Conservation (phyloP, 1,140 invertebrate species). For the Forficula auricularia region DNA sequence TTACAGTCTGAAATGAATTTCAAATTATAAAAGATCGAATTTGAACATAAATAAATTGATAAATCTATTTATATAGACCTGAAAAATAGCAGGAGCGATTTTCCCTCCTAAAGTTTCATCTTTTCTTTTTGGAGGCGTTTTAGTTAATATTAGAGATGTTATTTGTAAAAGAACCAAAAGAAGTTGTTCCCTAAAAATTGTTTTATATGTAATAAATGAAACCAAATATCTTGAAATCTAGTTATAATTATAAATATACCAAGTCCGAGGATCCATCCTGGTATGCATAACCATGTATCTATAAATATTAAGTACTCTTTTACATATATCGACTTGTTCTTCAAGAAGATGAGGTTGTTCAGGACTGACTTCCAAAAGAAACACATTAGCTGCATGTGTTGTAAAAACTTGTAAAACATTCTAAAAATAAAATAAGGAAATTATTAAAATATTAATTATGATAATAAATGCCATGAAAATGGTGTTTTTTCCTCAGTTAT, state of each 20-base stretch:
- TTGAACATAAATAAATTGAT: slow-evolving; percentile 1
- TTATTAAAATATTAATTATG: neutral
- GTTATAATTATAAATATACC: slow-evolving; percentile 34
- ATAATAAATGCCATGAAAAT: no score
- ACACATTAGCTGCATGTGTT: slow-evolving; percentile 88
- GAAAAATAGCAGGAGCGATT: slow-evolving; percentile 75
- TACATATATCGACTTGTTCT: slow-evolving; percentile 91
- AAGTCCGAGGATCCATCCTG: slow-evolving; percentile 76
- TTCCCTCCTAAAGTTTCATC: slow-evolving; percentile 61
- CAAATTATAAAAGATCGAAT: slow-evolving; percentile 6
- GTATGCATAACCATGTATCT: slow-evolving; percentile 94
- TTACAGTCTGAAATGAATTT: slow-evolving; percentile 62
- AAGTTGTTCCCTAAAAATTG: slow-evolving; percentile 67
- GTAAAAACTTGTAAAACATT: slow-evolving; percentile 87
- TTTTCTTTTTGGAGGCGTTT: slow-evolving; percentile 51
- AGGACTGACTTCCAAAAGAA: slow-evolving; percentile 51
- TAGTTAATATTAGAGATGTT: slow-evolving; percentile 73
- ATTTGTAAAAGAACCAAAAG: slow-evolving; percentile 77
- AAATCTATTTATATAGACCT: slow-evolving; percentile 23
- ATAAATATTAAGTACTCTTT: slow-evolving; percentile 90
- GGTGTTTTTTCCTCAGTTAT: no score
- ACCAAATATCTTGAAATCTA: slow-evolving; percentile 8
- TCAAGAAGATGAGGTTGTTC: slow-evolving; percentile 40
- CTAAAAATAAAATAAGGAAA: slow-evolving; percentile 29
- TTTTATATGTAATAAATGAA: slow-evolving; percentile 18